A percentile compares a stretch with the other conserved stretches of the same genome.
These are phyloP conservation scores for Sogatella furcifera DNA, from an alignment of 1,140 invertebrate genomes.

Conservation along the genomic window DNA sequence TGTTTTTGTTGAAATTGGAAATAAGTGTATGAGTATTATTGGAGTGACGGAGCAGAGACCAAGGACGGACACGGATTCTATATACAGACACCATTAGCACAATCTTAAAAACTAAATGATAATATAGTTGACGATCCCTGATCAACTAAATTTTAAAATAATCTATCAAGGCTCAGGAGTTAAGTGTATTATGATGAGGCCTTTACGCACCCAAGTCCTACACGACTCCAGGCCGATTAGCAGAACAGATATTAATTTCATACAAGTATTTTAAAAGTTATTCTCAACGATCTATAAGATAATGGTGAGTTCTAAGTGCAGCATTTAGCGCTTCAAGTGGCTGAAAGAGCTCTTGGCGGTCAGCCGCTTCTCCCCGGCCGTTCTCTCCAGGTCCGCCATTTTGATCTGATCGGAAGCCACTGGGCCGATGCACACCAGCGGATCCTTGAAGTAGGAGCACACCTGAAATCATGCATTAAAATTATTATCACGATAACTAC, in stretches of 20 bases:
- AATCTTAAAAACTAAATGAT: too few relatives aligned
- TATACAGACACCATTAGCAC: too few relatives aligned
- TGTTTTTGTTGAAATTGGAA: too few relatives aligned
- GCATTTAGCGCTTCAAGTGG: slow-evolving; percentile 23
- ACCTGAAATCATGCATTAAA: too few relatives aligned
- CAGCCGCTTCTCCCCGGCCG: slow-evolving; percentile 65
- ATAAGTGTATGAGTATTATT: too few relatives aligned
- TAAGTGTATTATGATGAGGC: not conserved
- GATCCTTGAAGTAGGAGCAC: slow-evolving; percentile 84
- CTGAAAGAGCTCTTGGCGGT: slow-evolving; percentile 37
- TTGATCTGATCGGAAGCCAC: slow-evolving; percentile 67
- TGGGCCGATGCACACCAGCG: slow-evolving; percentile 75
- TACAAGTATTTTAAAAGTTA: not conserved
- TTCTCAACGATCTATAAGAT: not conserved
- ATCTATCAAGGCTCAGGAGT: too few relatives aligned
- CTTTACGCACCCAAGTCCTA: not conserved
- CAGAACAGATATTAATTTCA: not conserved
- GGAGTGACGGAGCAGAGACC: too few relatives aligned
- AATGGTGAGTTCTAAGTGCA: not conserved
- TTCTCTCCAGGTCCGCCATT: slow-evolving; percentile 54
- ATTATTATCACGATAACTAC: too few relatives aligned
- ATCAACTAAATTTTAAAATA: too few relatives aligned
- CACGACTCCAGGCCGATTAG: not conserved
- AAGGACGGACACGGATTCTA: too few relatives aligned
- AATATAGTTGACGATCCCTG: too few relatives aligned